phyloP scores from a whole-genome alignment of 2,888 invertebrate species.

The Tromatobia lineatoria region DNA sequence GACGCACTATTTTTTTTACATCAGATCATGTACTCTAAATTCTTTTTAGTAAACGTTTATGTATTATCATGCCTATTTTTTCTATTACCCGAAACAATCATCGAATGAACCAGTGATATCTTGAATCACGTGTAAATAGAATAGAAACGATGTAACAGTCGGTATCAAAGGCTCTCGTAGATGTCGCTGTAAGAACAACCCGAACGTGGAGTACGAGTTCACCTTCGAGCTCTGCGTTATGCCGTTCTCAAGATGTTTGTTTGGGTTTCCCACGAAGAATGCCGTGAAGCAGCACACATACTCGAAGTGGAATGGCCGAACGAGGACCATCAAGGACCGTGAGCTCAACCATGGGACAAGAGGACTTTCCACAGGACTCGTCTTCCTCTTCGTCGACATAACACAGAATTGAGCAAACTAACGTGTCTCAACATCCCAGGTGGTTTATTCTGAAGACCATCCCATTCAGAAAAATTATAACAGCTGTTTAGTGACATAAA shows the following conservation, averaged over 20 bases:
- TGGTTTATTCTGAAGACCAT: slow-evolving; percentile 43
- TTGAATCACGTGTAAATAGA: neutral
- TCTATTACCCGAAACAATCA: neutral
- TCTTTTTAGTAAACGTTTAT: neutral
- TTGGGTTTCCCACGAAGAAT: slow-evolving; percentile 84
- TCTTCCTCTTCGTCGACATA: slow-evolving; percentile 58
- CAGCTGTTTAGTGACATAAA: slow-evolving; percentile 35
- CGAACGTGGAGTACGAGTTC: slow-evolving; percentile 35
- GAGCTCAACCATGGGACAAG: slow-evolving; percentile 70
- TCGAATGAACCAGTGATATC: neutral
- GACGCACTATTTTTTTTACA: neutral
- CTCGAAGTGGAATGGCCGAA: slow-evolving; percentile 54
- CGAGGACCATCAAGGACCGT: slow-evolving; percentile 63
- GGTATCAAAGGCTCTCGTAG: slow-evolving; percentile 41
- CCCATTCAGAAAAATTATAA: slow-evolving; percentile 46
- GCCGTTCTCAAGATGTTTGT: slow-evolving; percentile 81
- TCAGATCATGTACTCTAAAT: neutral
- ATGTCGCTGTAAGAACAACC: slow-evolving; percentile 20
- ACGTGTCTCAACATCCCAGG: slow-evolving; percentile 44
- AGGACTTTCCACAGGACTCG: slow-evolving; percentile 76
- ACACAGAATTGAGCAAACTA: slow-evolving; percentile 47
- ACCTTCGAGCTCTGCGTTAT: slow-evolving; percentile 33
- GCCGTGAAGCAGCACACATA: slow-evolving; percentile 73
- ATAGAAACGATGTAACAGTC: neutral
- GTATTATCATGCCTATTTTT: neutral